Evolutionary conservation across 2,888 invertebrate genomes (phyloP).

Genomic region (Harmothoe impar): DNA sequence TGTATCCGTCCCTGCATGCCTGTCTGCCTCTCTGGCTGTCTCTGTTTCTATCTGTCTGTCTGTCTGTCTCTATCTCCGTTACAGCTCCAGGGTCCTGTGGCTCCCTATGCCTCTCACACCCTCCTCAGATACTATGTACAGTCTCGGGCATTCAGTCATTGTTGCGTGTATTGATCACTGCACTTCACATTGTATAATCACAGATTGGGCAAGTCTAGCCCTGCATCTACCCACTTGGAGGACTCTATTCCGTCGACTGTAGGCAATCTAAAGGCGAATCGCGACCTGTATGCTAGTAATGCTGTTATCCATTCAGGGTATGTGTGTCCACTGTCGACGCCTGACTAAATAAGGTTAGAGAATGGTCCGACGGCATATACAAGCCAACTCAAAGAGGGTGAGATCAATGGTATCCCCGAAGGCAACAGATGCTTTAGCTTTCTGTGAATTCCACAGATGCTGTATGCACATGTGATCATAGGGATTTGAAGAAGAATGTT

Average conservation of each 20-base stretch:
- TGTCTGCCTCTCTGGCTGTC: too few relatives aligned
- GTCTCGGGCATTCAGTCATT: too few relatives aligned
- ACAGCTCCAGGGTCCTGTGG: too few relatives aligned
- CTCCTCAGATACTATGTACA: too few relatives aligned
- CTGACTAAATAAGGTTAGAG: slow-evolving; percentile 23
- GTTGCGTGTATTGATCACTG: too few relatives aligned
- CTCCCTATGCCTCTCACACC: too few relatives aligned
- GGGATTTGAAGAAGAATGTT: neutral
- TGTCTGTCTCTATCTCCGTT: too few relatives aligned
- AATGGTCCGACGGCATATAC: neutral
- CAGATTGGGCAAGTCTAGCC: too few relatives aligned
- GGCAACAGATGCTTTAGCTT: neutral
- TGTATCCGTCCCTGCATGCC: too few relatives aligned
- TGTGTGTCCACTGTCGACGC: neutral
- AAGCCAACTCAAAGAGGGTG: neutral
- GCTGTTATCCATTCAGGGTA: neutral
- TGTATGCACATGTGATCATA: neutral
- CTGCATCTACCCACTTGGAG: neutral
- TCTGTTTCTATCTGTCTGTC: too few relatives aligned
- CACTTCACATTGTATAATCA: too few relatives aligned
- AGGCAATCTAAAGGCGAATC: neutral
- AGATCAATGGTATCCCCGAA: neutral
- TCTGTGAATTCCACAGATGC: neutral
- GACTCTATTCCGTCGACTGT: neutral
- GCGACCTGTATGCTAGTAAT: neutral